phyloP scores from a whole-genome alignment of 2,797 vertebrate species.

The Gorsachius magnificus region DNA sequence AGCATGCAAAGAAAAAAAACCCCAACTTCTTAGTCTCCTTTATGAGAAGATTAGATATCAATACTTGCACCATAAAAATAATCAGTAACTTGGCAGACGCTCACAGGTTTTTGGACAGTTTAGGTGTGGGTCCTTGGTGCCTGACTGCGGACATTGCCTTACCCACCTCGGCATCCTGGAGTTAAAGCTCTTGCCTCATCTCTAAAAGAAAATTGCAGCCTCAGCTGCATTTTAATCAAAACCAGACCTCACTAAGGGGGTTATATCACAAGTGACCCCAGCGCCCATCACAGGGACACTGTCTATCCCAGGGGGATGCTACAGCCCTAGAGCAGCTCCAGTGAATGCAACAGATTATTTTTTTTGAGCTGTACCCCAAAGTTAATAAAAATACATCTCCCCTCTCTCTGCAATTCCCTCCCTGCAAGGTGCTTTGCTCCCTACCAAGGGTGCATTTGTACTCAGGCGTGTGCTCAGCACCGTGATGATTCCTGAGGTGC shows the following conservation, averaged over 20 bases:
- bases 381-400: background rate
- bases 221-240: background rate
- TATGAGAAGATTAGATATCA: background rate
- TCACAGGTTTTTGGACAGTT: background rate
- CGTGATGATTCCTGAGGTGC: background rate
- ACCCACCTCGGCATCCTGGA: background rate
- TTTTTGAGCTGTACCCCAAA: background rate
- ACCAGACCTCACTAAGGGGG: background rate
- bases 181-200: background rate
- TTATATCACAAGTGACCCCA: rapidly evolving
- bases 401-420: background rate
- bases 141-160: background rate
- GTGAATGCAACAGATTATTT: background rate
- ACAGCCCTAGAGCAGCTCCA: background rate
- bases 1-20: background rate
- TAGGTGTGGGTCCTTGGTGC: rapidly evolving
- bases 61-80: background rate
- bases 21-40: background rate
- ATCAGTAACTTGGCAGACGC: background rate
- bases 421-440: background rate
- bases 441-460: background rate
- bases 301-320: background rate
- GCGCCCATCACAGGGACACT: rapidly evolving
- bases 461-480: background rate
- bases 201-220: background rate